These are phyloP conservation scores for Ceratotherium simum DNA, from an alignment of 2,113 vertebrate genomes.

Conservation along the genomic window DNA sequence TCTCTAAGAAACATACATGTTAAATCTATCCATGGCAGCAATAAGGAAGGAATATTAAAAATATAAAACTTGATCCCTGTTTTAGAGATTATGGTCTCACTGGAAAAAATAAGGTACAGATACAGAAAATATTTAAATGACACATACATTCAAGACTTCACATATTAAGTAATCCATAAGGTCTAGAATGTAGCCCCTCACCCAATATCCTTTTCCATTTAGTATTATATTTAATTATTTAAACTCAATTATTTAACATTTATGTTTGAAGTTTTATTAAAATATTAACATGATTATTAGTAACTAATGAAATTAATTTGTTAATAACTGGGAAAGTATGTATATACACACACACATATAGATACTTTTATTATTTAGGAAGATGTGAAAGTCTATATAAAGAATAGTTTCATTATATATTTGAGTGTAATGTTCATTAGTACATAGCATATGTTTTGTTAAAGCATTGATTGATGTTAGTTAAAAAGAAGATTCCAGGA, in stretches of 20 bases:
- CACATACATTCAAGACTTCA: neutral
- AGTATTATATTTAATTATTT: constrained; percentile 9
- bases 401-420: neutral
- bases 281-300: neutral
- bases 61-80: neutral
- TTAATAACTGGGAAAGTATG: neutral
- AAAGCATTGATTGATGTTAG: neutral
- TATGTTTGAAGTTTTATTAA: constrained; percentile 16
- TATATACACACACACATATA: neutral
- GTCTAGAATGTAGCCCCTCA: neutral
- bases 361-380: neutral
- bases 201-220: neutral
- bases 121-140: neutral
- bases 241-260: neutral
- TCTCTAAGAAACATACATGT: neutral
- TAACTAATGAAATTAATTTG: constrained; percentile 4
- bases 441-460: neutral
- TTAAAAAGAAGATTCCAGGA: neutral
- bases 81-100: neutral
- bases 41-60: neutral
- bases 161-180: neutral
- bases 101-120: neutral
- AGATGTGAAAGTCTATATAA: neutral
- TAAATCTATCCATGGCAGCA: neutral
- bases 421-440: neutral